Percentiles rank a stretch among this genome's conserved stretches.
Conservation (phyloP, 2,797 vertebrate genomes). For the Sebastes dallii region DNA sequence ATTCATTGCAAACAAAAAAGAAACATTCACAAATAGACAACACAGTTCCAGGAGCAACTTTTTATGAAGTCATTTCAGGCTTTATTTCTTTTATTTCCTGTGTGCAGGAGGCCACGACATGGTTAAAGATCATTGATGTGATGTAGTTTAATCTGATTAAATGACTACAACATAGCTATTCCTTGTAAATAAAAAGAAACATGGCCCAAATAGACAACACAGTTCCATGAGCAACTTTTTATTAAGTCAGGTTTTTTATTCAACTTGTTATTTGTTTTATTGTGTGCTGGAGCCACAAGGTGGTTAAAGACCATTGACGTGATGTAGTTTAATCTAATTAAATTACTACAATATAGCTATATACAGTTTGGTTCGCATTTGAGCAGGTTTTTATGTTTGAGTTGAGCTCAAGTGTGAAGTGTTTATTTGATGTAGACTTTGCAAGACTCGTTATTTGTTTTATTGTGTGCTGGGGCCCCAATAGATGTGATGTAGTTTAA, state of each 20-base stretch:
- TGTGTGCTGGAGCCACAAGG: too few species aligned
- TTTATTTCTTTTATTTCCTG: background rate
- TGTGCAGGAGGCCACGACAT: too few species aligned
- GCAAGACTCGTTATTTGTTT: background rate
- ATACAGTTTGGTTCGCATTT: background rate
- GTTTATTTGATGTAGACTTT: background rate
- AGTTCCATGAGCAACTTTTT: background rate
- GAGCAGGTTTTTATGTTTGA: background rate
- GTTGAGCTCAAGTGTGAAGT: background rate
- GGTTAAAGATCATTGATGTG: background rate
- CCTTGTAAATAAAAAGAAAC: background rate
- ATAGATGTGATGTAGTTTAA: background rate
- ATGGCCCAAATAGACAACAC: background rate
- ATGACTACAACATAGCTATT: background rate
- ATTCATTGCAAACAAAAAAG: background rate
- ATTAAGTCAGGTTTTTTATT: background rate
- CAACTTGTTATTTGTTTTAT: too few species aligned
- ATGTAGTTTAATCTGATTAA: too few species aligned
- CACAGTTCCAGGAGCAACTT: accelerated
- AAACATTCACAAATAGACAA: background rate
- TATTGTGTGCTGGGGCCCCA: too few species aligned
- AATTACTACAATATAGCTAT: background rate
- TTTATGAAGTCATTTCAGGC: too few species aligned
- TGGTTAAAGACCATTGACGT: background rate
- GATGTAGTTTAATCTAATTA: background rate